Evolutionary conservation across 2,888 invertebrate genomes (phyloP).

Genomic region (Dasypolia templi): DNA sequence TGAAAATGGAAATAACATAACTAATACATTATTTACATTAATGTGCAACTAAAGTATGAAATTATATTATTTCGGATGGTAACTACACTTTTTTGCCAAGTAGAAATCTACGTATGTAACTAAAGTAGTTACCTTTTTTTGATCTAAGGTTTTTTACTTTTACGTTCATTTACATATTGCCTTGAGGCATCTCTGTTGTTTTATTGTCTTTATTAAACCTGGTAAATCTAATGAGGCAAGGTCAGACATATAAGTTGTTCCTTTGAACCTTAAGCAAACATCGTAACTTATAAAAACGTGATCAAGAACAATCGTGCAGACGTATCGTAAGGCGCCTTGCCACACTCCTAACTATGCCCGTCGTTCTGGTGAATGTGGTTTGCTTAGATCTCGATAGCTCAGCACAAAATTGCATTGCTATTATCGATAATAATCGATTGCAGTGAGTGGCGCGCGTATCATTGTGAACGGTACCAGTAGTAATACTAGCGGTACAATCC

Average conservation of each 20-base stretch:
- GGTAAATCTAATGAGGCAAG: conserved; percentile 12
- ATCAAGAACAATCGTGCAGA: conserved; percentile 50
- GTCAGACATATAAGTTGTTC: conserved; percentile 24
- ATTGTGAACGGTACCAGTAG: conserved; percentile 82
- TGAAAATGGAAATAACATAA: background rate
- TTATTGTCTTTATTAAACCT: conserved; percentile 14
- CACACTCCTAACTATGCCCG: conserved; percentile 16
- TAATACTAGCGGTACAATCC: conserved; percentile 82
- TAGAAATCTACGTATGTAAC: background rate
- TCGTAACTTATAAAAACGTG: conserved; percentile 51
- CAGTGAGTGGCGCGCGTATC: conserved; percentile 75
- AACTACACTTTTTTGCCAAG: background rate
- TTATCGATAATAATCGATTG: conserved; percentile 80
- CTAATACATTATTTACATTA: background rate
- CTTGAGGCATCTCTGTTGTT: background rate
- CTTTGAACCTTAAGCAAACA: conserved; percentile 58
- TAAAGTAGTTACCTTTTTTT: background rate
- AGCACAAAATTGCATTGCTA: conserved; percentile 77
- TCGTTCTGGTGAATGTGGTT: conserved; percentile 57
- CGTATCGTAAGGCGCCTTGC: conserved; percentile 17
- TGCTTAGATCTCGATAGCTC: conserved; percentile 68
- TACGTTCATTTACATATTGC: background rate
- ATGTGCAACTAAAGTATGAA: background rate
- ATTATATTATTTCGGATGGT: conserved; percentile 1
- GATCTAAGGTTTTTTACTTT: background rate